These are phyloP conservation scores for Pimpla rufipes DNA, from an alignment of 2,888 invertebrate genomes.

Conservation along the genomic window DNA sequence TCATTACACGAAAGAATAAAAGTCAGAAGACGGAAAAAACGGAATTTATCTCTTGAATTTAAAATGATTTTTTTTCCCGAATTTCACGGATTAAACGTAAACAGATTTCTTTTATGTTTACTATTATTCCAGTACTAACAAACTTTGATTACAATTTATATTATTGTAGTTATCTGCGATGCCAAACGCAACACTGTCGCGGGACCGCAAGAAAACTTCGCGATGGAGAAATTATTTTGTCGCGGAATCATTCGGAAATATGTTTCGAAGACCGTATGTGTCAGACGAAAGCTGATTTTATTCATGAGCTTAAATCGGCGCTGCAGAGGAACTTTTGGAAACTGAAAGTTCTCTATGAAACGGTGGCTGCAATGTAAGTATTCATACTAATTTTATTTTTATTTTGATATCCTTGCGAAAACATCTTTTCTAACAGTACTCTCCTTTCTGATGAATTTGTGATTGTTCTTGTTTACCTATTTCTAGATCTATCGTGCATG, in stretches of 20 bases:
- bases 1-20: too few species aligned
- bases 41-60: background rate
- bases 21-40: too few species aligned
- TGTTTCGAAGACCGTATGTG: background rate
- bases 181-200: slow-evolving; percentile 14
- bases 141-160: background rate
- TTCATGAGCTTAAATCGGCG: slow-evolving; percentile 34
- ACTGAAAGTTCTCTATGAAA: slow-evolving; percentile 35
- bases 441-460: too few species aligned
- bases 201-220: slow-evolving; percentile 17
- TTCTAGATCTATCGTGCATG: too few species aligned
- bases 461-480: too few species aligned
- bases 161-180: slow-evolving; percentile 26
- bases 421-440: too few species aligned
- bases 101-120: background rate
- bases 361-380: slow-evolving; percentile 37
- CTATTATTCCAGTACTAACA: background rate
- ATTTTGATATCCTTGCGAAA: too few species aligned
- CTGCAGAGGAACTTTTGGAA: slow-evolving; percentile 33
- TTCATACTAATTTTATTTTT: slow-evolving; percentile 4
- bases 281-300: slow-evolving; percentile 35
- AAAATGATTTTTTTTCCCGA: background rate
- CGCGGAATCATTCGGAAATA: slow-evolving; percentile 13
- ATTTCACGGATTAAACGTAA: background rate
- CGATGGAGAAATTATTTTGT: slow-evolving; percentile 28